Evolutionary conservation across 2,888 invertebrate species (phyloP), one percentile per base, ranked within the genome.

Genomic region (Scelioninae gen. 2): DNA sequence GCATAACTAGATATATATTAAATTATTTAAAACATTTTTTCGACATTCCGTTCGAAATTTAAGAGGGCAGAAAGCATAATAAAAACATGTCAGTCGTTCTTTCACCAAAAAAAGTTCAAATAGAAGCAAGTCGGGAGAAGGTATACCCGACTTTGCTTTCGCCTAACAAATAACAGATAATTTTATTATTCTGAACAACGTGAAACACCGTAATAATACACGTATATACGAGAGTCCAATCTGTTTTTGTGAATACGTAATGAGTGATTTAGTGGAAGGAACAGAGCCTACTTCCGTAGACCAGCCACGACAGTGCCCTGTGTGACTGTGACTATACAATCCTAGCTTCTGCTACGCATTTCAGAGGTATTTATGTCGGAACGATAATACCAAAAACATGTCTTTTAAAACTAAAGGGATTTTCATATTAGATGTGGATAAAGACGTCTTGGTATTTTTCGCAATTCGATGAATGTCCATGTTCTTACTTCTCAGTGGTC

Each of bases 311-410:
- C 85, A 85, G 85, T 85, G 85, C 83, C 83, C 84, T 83, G 84
- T 82, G 85, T 84, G 84, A 84, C 85, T 83, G 81, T 83, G 84
- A 85, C 84, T 84, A 85, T 85, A 84, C 84, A 84, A 84, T 84
- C 85, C 84, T 85, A 85, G 81, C 85, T 85, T 85, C 85, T 83
- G 84, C 85, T 82, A 85, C 85, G 82, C 84, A 85, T 83, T 84
- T 83, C 81, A 82, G 85, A 85, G 85, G 85, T 85, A 85, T 85
- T 85, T 85, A 85, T 85, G 79, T 83, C 83, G 84, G 85, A 85
- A 85, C 85, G 85, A 85, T 85, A 81, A 85, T 84, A 83, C 83
- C 85, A 69, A 83, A 43, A 84, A 84, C 81, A 82, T 83, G 82
- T 80, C 81, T 82, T 81, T 80, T 80, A 45, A 50, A 82, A 78